Conservation (phyloP, 2,113 vertebrate species). For the Percina caprodes region DNA sequence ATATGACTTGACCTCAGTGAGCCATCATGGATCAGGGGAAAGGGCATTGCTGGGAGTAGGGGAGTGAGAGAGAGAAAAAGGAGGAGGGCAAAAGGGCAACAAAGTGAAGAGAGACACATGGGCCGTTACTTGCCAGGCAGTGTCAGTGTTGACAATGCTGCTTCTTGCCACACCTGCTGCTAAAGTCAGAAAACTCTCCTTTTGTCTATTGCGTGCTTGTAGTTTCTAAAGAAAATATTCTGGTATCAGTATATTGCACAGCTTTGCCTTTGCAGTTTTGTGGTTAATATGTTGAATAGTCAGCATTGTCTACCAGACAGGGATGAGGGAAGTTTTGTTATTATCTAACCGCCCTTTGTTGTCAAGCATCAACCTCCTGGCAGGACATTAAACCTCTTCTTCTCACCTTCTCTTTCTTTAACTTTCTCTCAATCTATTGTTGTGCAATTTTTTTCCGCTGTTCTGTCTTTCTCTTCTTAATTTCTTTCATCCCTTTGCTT, state of each 20-base stretch:
- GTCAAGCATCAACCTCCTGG: constrained; percentile 1
- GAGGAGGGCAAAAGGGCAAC: neutral
- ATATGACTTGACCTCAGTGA: constrained; percentile 33
- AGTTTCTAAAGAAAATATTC: neutral
- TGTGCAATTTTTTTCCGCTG: neutral
- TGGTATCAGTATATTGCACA: neutral
- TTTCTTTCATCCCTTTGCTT: constrained; percentile 31
- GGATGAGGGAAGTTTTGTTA: constrained; percentile 52
- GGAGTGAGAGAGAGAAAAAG: neutral
- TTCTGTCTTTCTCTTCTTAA: constrained; percentile 7
- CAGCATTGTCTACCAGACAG: constrained; percentile 11
- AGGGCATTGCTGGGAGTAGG: neutral
- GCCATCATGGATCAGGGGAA: neutral
- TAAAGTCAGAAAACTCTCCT: neutral
- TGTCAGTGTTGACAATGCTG: neutral
- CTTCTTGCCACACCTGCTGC: neutral
- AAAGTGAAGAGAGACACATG: constrained; percentile 1
- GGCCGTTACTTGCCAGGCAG: neutral
- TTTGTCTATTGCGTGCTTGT: neutral
- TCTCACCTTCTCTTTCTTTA: neutral
- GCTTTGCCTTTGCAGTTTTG: neutral
- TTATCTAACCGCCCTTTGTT: constrained; percentile 33
- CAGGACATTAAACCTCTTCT: constrained; percentile 1
- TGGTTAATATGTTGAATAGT: constrained; percentile 28
- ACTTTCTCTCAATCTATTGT: neutral